Conservation (phyloP, 2,888 invertebrate species). For the Coremacera marginata region DNA sequence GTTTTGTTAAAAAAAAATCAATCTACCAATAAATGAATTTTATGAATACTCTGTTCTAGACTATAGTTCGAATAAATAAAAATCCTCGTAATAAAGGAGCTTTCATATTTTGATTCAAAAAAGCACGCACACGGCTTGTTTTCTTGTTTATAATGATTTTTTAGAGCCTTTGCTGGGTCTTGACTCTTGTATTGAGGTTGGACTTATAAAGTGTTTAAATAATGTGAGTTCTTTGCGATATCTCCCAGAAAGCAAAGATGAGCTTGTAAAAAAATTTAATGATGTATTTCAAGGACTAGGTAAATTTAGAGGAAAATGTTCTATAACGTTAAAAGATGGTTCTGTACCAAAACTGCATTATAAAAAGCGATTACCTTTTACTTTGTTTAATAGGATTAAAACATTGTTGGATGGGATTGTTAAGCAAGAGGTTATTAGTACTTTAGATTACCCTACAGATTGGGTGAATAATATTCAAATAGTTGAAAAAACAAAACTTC, state of each 20-base stretch:
- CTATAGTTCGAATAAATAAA: constrained; percentile 32
- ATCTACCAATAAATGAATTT: not conserved
- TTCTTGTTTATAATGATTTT: constrained; percentile 28
- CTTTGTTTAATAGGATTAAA: no score
- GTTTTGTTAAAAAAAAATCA: not conserved
- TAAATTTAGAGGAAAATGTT: no score
- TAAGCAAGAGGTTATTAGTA: no score
- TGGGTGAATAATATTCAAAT: no score
- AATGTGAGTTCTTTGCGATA: not conserved
- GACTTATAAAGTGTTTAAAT: constrained; percentile 11
- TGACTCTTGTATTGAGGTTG: constrained; percentile 3
- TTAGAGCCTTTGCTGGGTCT: constrained; percentile 23
- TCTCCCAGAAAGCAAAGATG: not conserved
- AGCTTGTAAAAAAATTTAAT: not conserved
- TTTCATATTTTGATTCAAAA: constrained; percentile 1
- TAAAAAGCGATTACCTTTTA: no score
- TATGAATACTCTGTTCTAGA: not conserved
- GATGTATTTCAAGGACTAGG: not conserved
- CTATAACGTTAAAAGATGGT: no score
- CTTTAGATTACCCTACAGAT: no score
- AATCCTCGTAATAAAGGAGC: constrained; percentile 20
- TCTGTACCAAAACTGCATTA: no score
- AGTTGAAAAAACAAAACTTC: no score
- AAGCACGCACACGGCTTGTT: constrained; percentile 9
- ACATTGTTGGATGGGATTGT: no score